phyloP scores from a whole-genome alignment of 2,888 invertebrate genomes.

The Epirrhoe alternata region DNA sequence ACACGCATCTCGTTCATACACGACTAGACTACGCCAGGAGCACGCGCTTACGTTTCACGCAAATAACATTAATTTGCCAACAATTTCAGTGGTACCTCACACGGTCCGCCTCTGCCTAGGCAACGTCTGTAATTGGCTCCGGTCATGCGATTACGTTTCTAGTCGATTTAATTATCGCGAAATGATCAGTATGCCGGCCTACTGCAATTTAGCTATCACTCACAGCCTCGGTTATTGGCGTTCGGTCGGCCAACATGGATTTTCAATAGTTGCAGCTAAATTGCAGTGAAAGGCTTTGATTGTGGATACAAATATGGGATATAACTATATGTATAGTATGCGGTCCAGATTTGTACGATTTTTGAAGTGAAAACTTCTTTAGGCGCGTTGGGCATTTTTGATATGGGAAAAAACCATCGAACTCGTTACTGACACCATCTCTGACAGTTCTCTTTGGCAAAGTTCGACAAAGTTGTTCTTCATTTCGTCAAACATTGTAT shows the following conservation, averaged over 20 bases:
- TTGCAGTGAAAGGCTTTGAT: slow-evolving; percentile 63
- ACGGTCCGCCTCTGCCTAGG: slow-evolving; percentile 79
- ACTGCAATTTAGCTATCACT: slow-evolving; percentile 84
- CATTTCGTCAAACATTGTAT: no score
- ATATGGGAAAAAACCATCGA: no score
- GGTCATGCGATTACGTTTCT: slow-evolving; percentile 85
- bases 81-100: slow-evolving; percentile 64
- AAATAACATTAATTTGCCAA: slow-evolving; percentile 75
- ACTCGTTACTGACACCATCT: no score
- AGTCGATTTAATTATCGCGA: slow-evolving; percentile 83
- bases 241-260: slow-evolving; percentile 59
- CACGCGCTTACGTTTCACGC: slow-evolving; percentile 73
- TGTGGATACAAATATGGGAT: slow-evolving; percentile 21
- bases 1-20: slow-evolving; percentile 49
- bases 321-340: background rate
- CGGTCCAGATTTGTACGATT: no score
- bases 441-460: no score
- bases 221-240: slow-evolving; percentile 67
- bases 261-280: slow-evolving; percentile 64
- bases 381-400: no score
- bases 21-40: slow-evolving; percentile 54
- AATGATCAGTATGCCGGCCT: slow-evolving; percentile 82
- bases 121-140: slow-evolving; percentile 78
- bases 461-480: no score
- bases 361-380: no score